phyloP scores from a whole-genome alignment of 2,797 vertebrate species.

The Arrhamphus sclerolepis region DNA sequence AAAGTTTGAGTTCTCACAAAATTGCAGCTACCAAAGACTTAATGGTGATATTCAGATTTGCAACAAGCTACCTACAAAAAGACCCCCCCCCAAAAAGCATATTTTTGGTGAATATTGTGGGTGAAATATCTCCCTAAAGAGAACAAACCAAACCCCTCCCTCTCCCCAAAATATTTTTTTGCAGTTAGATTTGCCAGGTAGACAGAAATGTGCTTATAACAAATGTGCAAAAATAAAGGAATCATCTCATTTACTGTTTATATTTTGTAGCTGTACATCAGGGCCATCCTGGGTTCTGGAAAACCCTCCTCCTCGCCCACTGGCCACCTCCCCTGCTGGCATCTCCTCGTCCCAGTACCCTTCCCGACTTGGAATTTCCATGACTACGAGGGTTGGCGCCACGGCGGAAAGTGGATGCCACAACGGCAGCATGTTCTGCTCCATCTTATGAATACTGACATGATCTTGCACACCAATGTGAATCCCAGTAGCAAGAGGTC shows the following conservation, averaged over 20 bases:
- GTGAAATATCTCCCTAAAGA: too few species aligned
- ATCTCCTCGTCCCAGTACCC: constrained; percentile 74
- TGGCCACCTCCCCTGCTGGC: constrained; percentile 76
- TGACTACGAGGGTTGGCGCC: constrained; percentile 88
- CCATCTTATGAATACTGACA: constrained; percentile 80
- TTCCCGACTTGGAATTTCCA: constrained; percentile 81
- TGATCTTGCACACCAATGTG: constrained; percentile 7
- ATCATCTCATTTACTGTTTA: not conserved
- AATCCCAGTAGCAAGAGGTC: constrained; percentile 3
- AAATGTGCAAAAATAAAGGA: not conserved
- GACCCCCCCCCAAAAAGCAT: too few species aligned
- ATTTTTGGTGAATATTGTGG: too few species aligned
- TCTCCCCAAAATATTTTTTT: too few species aligned
- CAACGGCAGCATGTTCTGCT: constrained; percentile 88
- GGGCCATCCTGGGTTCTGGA: constrained; percentile 83
- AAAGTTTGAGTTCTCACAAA: too few species aligned
- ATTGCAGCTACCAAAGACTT: too few species aligned
- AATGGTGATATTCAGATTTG: too few species aligned
- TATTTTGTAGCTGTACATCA: constrained; percentile 54
- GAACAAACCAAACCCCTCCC: too few species aligned
- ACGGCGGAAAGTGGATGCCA: constrained; percentile 89
- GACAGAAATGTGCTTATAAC: not conserved
- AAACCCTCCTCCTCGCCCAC: constrained; percentile 88
- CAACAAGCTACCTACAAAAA: too few species aligned
- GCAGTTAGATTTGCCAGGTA: too few species aligned